Evolutionary conservation across 2,888 invertebrate genomes (phyloP), one percentile per base, ranked within the genome.

Genomic region (Buathra laborator): DNA sequence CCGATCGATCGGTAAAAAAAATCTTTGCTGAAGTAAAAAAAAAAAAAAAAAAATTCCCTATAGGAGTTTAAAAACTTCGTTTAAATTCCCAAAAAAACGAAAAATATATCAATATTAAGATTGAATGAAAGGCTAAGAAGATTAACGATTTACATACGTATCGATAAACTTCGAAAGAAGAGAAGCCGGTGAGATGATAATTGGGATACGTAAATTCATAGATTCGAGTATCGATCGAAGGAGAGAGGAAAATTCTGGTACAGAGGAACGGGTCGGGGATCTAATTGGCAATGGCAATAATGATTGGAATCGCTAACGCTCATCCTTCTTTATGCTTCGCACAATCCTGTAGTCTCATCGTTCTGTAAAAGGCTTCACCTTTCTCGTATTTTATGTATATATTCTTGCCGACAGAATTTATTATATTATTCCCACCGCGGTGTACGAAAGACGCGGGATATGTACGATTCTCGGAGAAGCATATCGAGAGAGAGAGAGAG

Each of bases 291-390:
- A 64, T 64, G 29, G 51, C 62, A 71, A 71, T 71, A 71, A 46
- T 43, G 44, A 76, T 76, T 19, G 14, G 32, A 71, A 56, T 37
- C 37, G 66, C 19, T 62, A 56, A 64, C 46, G 51, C 68, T 16
- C 19, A 12, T 70, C 24, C 24, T 51, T 53, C 64, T 44, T 59
- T 53, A 6, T 16, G 48, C 9, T 2, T 43, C 53, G 32, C 19
- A 53, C 53, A 56, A 16, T 62, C 59, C 46, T 16, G n/a, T 66
- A 24, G 29, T 44, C 44, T 51, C 53, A 24, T 66, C 44, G 43
- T 24, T 56, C 81, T 56, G 62, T 43, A 70, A 76, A 70, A 76
- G 71, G 56, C 64, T 76, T 82, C 70, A 76, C 81, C 81, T 81
- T 77, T 76, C 81, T 71, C 66, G 64, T 16, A 82, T 76, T 56